These are phyloP conservation scores for Junco hyemalis DNA, from an alignment of 2,113 vertebrate genomes.

Conservation along the genomic window DNA sequence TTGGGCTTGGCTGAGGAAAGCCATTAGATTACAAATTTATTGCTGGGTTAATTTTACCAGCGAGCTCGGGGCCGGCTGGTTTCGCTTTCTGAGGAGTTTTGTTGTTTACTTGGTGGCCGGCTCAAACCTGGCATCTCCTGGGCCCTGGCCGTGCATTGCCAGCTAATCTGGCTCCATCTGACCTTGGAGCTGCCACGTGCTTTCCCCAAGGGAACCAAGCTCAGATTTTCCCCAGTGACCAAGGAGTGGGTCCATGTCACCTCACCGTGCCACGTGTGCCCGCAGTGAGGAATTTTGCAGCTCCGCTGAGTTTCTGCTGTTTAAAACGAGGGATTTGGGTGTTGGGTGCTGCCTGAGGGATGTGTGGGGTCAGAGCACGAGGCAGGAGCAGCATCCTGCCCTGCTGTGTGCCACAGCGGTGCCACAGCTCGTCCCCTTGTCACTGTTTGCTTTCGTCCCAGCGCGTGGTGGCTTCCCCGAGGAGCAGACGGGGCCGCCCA, in stretches of 20 bases:
- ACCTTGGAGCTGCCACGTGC: not conserved
- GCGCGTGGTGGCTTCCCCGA: not conserved
- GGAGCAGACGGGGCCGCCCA: not conserved
- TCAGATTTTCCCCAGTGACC: not conserved
- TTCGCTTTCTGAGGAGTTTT: not conserved
- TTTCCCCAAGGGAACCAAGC: not conserved
- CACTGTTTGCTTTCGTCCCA: not conserved
- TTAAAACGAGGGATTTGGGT: not conserved
- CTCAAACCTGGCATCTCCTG: not conserved
- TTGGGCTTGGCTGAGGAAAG: not conserved
- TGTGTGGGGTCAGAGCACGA: not conserved
- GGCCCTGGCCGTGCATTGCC: fast-evolving
- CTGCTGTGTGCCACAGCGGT: not conserved
- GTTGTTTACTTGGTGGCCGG: not conserved
- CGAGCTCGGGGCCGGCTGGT: fast-evolving
- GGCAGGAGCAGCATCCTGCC: not conserved
- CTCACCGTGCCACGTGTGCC: fast-evolving
- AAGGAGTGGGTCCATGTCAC: not conserved
- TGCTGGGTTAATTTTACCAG: not conserved
- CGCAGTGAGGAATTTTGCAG: fast-evolving
- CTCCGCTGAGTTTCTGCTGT: not conserved
- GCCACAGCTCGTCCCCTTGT: not conserved
- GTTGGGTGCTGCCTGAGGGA: fast-evolving
- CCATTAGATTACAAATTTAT: constrained; percentile 23
- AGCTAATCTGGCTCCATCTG: constrained; percentile 29